These are phyloP conservation scores for Hippopotamyrus pictus DNA, from an alignment of 2,797 vertebrate genomes.

Conservation along the genomic window DNA sequence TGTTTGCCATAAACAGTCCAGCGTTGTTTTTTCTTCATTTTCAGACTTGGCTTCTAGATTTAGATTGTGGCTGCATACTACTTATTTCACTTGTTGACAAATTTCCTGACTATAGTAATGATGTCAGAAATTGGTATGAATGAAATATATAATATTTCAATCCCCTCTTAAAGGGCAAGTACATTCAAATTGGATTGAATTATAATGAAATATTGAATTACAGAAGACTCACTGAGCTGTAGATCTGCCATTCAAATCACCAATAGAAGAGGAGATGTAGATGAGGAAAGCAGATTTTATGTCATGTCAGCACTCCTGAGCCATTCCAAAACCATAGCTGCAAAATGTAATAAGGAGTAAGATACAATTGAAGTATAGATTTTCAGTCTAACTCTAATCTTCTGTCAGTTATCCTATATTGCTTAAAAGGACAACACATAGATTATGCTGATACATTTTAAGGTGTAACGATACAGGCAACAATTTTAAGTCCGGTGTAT, in stretches of 20 bases:
- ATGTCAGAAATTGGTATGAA: background rate
- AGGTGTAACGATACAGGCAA: background rate
- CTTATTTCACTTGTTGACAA: conserved; percentile 10
- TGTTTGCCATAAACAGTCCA: background rate
- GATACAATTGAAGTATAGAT: background rate
- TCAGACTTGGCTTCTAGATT: background rate
- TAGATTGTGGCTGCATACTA: background rate
- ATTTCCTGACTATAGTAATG: background rate
- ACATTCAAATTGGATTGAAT: conserved; percentile 1
- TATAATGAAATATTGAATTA: conserved; percentile 5
- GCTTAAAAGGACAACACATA: background rate
- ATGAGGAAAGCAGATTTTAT: background rate
- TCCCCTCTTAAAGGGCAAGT: background rate
- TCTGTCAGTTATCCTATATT: background rate
- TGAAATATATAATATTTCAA: conserved; percentile 1
- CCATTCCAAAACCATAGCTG: background rate
- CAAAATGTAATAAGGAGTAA: background rate
- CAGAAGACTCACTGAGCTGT: conserved; percentile 2
- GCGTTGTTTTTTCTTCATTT: background rate
- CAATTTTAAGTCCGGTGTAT: background rate
- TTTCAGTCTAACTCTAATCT: background rate
- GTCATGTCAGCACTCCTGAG: background rate
- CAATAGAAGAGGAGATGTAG: background rate
- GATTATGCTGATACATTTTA: background rate
- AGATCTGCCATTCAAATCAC: background rate